Evolutionary conservation across 1,140 invertebrate genomes (phyloP).

Genomic region (Zaprionus inermis): DNA sequence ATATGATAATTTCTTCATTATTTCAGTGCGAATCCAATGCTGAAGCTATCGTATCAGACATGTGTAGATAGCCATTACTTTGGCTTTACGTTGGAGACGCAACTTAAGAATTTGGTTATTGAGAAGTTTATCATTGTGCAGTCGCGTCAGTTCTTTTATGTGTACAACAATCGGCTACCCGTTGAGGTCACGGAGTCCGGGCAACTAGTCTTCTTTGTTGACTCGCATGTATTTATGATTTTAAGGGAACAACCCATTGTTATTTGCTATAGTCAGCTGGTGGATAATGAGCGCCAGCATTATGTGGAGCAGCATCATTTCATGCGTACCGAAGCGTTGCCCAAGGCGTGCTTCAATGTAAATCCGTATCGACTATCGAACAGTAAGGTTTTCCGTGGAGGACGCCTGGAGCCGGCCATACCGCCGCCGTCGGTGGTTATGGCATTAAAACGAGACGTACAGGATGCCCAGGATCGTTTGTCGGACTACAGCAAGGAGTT

Average conservation of each 20-base stretch:
- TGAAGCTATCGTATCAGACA: slow-evolving; percentile 64
- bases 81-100: slow-evolving; percentile 70
- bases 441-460: slow-evolving; percentile 48
- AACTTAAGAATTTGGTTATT: slow-evolving; percentile 51
- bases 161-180: slow-evolving; percentile 63
- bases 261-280: slow-evolving; percentile 49
- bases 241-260: slow-evolving; percentile 72
- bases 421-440: slow-evolving; percentile 45
- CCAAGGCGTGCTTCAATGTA: slow-evolving; percentile 60
- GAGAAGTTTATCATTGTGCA: slow-evolving; percentile 79
- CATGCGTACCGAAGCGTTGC: slow-evolving; percentile 67
- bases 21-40: slow-evolving; percentile 50
- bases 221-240: slow-evolving; percentile 74
- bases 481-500: slow-evolving; percentile 55
- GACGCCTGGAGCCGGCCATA: slow-evolving; percentile 39
- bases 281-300: slow-evolving; percentile 34
- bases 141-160: slow-evolving; percentile 70
- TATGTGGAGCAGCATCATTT: slow-evolving; percentile 80
- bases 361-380: slow-evolving; percentile 65
- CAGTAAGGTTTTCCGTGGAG: slow-evolving; percentile 47
- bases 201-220: slow-evolving; percentile 69
- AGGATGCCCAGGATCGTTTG: slow-evolving; percentile 49
- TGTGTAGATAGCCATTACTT: slow-evolving; percentile 78
- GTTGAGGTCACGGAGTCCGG: slow-evolving; percentile 42
- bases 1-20: neutral